These are phyloP conservation scores for Notospermus geniculatus DNA, from an alignment of 1,140 invertebrate species.

Conservation along the genomic window DNA sequence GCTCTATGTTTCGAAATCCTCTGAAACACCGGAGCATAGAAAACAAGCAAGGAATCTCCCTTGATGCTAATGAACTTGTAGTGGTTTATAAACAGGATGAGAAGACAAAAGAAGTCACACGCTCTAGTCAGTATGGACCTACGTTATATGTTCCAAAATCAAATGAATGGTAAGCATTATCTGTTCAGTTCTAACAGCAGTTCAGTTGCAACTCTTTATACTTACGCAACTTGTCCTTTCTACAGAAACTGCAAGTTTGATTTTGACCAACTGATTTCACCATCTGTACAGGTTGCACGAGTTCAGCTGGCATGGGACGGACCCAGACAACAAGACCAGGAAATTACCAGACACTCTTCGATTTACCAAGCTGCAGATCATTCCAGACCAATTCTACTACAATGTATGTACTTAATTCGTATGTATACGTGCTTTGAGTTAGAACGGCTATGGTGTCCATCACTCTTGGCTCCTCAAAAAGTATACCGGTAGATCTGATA, in stretches of 20 bases:
- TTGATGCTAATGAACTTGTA: conserved; percentile 50
- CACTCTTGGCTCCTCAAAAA: neutral
- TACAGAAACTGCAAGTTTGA: too few species aligned
- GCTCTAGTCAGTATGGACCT: conserved; percentile 46
- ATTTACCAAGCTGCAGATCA: conserved; percentile 43
- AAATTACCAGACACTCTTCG: conserved; percentile 30
- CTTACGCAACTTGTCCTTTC: too few species aligned
- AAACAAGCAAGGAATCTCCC: conserved; percentile 30
- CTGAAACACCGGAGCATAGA: conserved; percentile 29
- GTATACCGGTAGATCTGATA: neutral
- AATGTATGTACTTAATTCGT: conserved; percentile 38
- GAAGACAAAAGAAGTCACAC: conserved; percentile 31
- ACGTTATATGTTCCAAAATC: conserved; percentile 44
- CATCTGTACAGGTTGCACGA: conserved; percentile 39
- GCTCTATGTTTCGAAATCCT: conserved; percentile 37
- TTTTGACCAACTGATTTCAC: too few species aligned
- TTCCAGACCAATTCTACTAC: conserved; percentile 53
- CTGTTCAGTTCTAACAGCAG: too few species aligned
- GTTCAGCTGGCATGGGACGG: conserved; percentile 51
- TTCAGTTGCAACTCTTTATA: too few species aligned
- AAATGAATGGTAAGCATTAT: conserved; percentile 49
- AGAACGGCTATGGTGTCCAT: neutral
- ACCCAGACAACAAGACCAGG: conserved; percentile 45
- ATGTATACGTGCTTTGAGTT: neutral
- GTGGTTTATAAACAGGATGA: conserved; percentile 38